phyloP scores from a whole-genome alignment of 2,888 invertebrate species.

The Lasiommata megera region DNA sequence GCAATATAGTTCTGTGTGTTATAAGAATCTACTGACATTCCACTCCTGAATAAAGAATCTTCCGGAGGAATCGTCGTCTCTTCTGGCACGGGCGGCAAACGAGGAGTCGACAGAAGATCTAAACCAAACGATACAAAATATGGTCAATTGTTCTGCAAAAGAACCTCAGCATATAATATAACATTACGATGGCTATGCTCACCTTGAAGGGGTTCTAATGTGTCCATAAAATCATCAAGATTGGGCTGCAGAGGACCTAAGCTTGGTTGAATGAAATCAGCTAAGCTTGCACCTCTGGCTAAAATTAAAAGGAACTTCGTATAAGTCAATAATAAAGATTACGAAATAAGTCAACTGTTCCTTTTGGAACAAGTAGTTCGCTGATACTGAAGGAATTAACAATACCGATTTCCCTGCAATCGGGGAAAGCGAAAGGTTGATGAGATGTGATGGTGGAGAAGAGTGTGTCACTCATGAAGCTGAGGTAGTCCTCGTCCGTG shows the following conservation, averaged over 20 bases:
- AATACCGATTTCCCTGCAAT: constrained; percentile 96
- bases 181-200: constrained; percentile 34
- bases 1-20: constrained; percentile 54
- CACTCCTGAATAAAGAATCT: constrained; percentile 72
- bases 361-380: constrained; percentile 15
- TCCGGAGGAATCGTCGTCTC: constrained; percentile 75
- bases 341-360: constrained; percentile 10
- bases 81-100: constrained; percentile 83
- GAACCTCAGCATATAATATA: not conserved
- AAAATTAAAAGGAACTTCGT: constrained; percentile 47
- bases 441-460: constrained; percentile 92
- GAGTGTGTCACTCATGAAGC: constrained; percentile 93
- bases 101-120: constrained; percentile 68
- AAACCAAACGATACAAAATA: constrained; percentile 11
- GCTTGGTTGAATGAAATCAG: constrained; percentile 99
- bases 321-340: constrained; percentile 17
- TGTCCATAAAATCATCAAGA: constrained; percentile 97
- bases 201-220: constrained; percentile 92
- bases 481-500: constrained; percentile 92
- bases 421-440: constrained; percentile 97
- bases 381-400: constrained; percentile 23
- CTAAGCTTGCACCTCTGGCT: constrained; percentile 92
- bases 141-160: not conserved
- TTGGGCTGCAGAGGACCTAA: constrained; percentile 98
- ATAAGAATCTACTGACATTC: constrained; percentile 70